phyloP scores from a whole-genome alignment of 1,140 invertebrate species.

The Amphibalanus amphitrite region DNA sequence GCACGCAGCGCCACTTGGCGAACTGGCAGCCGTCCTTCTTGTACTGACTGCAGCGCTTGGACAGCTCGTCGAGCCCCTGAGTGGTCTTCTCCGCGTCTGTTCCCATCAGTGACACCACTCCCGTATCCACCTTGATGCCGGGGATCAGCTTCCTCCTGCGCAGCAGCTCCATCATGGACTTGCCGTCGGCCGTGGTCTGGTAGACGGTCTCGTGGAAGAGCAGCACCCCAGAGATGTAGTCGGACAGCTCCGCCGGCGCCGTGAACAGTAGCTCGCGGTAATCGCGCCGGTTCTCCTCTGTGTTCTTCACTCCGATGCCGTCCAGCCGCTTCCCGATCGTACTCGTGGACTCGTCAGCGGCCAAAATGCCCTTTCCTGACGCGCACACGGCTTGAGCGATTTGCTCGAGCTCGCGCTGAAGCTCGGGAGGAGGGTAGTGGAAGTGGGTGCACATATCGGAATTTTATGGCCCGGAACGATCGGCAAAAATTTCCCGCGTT shows the following conservation, averaged over 20 bases:
- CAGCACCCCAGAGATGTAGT: slow-evolving; percentile 74
- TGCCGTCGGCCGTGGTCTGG: slow-evolving; percentile 78
- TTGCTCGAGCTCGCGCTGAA: slow-evolving; percentile 69
- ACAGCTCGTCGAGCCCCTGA: slow-evolving; percentile 89
- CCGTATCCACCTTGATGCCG: slow-evolving; percentile 73
- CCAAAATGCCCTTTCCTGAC: slow-evolving; percentile 71
- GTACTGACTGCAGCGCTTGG: slow-evolving; percentile 87
- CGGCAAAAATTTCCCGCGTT: background rate
- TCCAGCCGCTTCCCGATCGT: slow-evolving; percentile 72
- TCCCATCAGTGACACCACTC: slow-evolving; percentile 71
- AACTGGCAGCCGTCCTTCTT: slow-evolving; percentile 97
- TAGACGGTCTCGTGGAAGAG: slow-evolving; percentile 96
- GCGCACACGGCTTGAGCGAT: slow-evolving; percentile 81
- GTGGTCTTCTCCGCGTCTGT: slow-evolving; percentile 88
- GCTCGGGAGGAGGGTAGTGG: slow-evolving; percentile 61
- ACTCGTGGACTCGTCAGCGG: slow-evolving; percentile 65
- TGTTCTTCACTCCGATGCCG: slow-evolving; percentile 51
- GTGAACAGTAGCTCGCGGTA: slow-evolving; percentile 69
- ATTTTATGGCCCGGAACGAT: background rate
- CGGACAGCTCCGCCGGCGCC: slow-evolving; percentile 33
- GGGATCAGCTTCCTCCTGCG: slow-evolving; percentile 71
- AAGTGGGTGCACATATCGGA: slow-evolving; percentile 53
- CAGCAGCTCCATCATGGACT: slow-evolving; percentile 58
- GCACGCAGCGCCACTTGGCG: slow-evolving; percentile 94
- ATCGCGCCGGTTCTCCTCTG: slow-evolving; percentile 60